phyloP scores from a whole-genome alignment of 2,888 invertebrate genomes.

The Creontiades dilutus region DNA sequence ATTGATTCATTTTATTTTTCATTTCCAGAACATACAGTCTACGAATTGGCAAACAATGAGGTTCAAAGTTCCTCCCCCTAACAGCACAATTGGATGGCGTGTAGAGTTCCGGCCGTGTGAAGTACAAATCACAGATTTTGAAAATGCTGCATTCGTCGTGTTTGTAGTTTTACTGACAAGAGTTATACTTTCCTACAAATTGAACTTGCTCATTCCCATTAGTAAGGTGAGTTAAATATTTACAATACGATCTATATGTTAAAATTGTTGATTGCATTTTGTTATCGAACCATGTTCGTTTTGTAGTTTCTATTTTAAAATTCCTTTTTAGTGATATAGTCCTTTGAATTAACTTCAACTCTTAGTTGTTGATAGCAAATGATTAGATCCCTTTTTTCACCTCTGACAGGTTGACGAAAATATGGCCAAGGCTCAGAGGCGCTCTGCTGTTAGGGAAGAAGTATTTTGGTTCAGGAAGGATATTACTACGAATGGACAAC shows the following conservation, averaged over 20 bases:
- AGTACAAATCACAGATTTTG: conserved; percentile 98
- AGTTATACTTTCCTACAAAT: conserved; percentile 96
- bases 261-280: no score
- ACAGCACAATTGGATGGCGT: conserved; percentile 98
- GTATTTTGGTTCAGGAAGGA: conserved; percentile 98
- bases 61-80: conserved; percentile 98
- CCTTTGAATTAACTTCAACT: no score
- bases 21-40: conserved; percentile 94
- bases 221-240: conserved; percentile 88
- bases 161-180: conserved; percentile 97
- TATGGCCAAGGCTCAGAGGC: conserved; percentile 95
- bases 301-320: no score
- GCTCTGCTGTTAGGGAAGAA: conserved; percentile 89
- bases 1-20: conserved; percentile 26
- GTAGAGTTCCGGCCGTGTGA: conserved; percentile 99
- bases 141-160: conserved; percentile 98
- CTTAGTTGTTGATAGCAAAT: no score
- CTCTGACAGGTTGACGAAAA: conserved; percentile 91
- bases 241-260: no score
- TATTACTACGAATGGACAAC: conserved; percentile 81
- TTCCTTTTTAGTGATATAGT: no score
- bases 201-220: conserved; percentile 98
- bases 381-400: background rate
- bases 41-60: conserved; percentile 99
- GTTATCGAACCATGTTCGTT: no score